Evolutionary conservation across 2,797 vertebrate species (phyloP).

Genomic region (Cheirogaleus major): DNA sequence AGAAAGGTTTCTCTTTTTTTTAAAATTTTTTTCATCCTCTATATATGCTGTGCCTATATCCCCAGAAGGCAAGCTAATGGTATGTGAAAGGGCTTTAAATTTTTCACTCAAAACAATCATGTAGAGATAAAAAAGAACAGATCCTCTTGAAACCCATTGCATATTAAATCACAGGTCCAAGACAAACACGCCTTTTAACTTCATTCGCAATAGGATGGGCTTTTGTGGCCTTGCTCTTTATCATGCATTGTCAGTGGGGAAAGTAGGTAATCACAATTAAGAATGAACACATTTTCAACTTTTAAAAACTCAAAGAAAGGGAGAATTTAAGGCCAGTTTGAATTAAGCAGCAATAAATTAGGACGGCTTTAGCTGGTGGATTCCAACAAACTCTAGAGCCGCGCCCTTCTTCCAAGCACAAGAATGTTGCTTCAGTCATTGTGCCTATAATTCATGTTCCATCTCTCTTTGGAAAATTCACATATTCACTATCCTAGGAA

Average conservation of each 20-base stretch:
- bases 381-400: background rate
- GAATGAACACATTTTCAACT: slow-evolving; percentile 54
- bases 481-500: background rate
- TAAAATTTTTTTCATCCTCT: background rate
- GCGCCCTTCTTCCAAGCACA: background rate
- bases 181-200: slow-evolving; percentile 72
- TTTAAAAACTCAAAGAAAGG: background rate
- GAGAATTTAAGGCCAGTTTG: background rate
- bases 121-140: slow-evolving; percentile 26
- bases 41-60: slow-evolving; percentile 43
- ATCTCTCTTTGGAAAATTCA: background rate
- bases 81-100: background rate
- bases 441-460: background rate
- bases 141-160: slow-evolving; percentile 34
- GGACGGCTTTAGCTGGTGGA: background rate
- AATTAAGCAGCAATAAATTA: background rate
- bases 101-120: slow-evolving; percentile 34
- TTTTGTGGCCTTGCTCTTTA: slow-evolving; percentile 73
- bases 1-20: background rate
- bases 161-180: slow-evolving; percentile 60
- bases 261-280: slow-evolving; percentile 75
- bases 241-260: slow-evolving; percentile 60
- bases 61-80: slow-evolving; percentile 46
- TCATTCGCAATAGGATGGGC: slow-evolving; percentile 49
- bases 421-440: background rate